These are phyloP conservation scores for Oreochromis mossambicus DNA, from an alignment of 2,797 vertebrate genomes.

Conservation along the genomic window DNA sequence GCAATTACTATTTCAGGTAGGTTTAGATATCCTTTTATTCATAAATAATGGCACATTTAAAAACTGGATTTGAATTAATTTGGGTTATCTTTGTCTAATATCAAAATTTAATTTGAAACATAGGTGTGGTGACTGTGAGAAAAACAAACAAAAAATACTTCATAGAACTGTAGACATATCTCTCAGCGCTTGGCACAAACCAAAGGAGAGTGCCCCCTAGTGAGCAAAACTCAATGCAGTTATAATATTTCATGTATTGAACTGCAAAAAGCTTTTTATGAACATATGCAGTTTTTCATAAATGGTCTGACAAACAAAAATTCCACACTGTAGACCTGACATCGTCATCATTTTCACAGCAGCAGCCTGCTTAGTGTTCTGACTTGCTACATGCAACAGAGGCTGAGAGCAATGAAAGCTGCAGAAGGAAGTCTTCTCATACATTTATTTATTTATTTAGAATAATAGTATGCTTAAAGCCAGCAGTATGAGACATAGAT, in stretches of 20 bases:
- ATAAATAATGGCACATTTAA: neutral
- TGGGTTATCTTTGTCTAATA: neutral
- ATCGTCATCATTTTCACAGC: neutral
- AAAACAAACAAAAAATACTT: neutral
- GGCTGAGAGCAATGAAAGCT: neutral
- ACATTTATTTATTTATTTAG: neutral
- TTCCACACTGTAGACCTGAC: neutral
- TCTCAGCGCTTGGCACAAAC: neutral
- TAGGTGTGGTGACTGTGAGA: neutral
- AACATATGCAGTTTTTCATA: neutral
- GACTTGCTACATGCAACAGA: neutral
- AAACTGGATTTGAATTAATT: neutral
- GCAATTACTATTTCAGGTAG: neutral
- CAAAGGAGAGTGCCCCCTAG: neutral
- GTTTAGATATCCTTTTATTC: neutral
- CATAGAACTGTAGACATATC: neutral
- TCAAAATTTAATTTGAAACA: neutral
- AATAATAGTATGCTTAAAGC: conserved; percentile 13
- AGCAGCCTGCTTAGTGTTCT: neutral
- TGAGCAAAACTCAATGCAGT: neutral
- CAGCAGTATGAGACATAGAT: conserved; percentile 19
- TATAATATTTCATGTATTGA: neutral
- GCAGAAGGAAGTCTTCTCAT: neutral
- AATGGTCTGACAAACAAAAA: neutral
- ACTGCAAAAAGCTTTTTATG: neutral